A percentile compares a stretch with the other conserved stretches of the same genome.
These are phyloP conservation scores for Rallus crepitans DNA, from an alignment of 2,797 vertebrate species.

Conservation along the genomic window DNA sequence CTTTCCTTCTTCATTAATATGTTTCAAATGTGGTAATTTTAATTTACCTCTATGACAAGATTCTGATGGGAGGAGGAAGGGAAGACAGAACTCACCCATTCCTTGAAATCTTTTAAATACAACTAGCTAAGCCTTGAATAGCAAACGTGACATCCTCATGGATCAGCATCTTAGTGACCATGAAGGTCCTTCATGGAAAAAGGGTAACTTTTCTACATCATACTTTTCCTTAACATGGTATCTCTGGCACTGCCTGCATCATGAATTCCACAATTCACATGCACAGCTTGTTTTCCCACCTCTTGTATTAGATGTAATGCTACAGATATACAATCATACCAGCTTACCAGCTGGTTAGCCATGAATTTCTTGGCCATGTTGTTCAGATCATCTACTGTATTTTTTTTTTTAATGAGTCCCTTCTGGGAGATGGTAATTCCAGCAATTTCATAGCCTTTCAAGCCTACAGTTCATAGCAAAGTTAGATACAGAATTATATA, in stretches of 20 bases:
- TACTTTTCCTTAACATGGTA: not conserved
- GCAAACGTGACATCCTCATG: accelerated
- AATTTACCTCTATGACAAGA: not conserved
- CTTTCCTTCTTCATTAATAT: not conserved
- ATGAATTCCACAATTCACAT: not conserved
- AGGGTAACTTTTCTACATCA: accelerated
- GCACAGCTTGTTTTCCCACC: not conserved
- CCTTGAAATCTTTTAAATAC: not conserved
- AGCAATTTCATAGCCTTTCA: not conserved
- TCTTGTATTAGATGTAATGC: not conserved
- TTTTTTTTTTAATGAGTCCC: not conserved
- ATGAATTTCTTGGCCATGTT: not conserved
- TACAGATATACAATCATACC: not conserved
- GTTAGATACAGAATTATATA: not conserved
- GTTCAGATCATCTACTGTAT: not conserved
- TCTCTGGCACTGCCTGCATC: not conserved
- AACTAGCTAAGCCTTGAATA: not conserved
- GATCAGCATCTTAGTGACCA: not conserved
- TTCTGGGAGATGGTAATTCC: not conserved
- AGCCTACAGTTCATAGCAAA: not conserved
- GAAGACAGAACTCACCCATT: not conserved
- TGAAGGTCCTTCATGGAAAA: not conserved
- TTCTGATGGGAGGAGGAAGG: not conserved
- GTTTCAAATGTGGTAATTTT: not conserved
- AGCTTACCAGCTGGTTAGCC: not conserved